Base-by-base conservation (phyloP, 2,888 invertebrate genomes). In the Zaprionus obscuricornis region DNA sequence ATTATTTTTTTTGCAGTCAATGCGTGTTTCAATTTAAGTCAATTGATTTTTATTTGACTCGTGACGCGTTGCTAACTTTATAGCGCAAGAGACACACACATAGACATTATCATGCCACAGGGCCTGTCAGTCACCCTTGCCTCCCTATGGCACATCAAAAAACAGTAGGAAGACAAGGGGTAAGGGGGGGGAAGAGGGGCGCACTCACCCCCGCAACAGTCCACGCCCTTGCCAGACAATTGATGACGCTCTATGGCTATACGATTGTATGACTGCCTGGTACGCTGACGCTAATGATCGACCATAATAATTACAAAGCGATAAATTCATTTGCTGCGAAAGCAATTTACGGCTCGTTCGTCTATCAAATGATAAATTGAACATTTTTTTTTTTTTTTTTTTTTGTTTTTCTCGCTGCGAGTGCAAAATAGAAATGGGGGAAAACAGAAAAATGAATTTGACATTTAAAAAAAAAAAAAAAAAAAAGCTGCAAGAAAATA, bases 41-140 rank as follows among this genome's bases (percentile, higher is more conserved):
- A 76, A 76, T 76, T 76, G 75, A 64, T 73, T 69, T 59, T 66
- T 47, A 75, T 75, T 78, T 62, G 60, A 51, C 69, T 75, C 65
- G 68, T 77, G 72, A 75, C 68, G 71, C 60, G 45, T n/a, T n/a
- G n/a, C 45, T 20, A 34, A 47, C 42, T 42, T 29, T 13, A 27
- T 24, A 46, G 11, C n/a, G n/a, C n/a, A n/a, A n/a, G n/a, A n/a
- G n/a, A n/a, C n/a, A n/a, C n/a, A n/a, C n/a, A n/a, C n/a, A n/a
- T n/a, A n/a, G n/a, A n/a, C n/a, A n/a, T n/a, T n/a, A n/a, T n/a
- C n/a, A n/a, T n/a, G n/a, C n/a, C n/a, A n/a, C n/a, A n/a, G n/a
- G n/a, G n/a, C n/a, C n/a, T n/a, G n/a, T n/a, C n/a, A n/a, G n/a
- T n/a, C 42, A 3, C 34, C 17, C 18, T 13, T 7, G 7, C 27